Evolutionary conservation across 2,797 vertebrate species (phyloP), one percentile per base, ranked within the genome.

Genomic region (Pachyuromys duprasi): DNA sequence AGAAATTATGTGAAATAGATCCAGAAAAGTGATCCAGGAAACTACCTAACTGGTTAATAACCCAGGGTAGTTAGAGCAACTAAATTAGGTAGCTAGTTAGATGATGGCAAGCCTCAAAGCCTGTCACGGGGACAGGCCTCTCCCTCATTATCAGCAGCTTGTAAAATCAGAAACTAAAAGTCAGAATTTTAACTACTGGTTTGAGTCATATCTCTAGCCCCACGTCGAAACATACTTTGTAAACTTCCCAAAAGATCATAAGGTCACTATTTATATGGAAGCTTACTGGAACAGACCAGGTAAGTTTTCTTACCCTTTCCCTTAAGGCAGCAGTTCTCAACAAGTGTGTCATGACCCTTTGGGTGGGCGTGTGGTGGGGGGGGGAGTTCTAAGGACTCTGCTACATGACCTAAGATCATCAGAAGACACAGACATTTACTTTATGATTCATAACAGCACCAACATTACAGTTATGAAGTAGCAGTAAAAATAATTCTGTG

Each of bases 1-100:
- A 90, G 65, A 90, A 94, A 91, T 76, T 72, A 69, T 13, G 17
- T n/a, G 33, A 87, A 90, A 74, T 86, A 39, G 49, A 49, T 49
- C 49, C n/a, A 86, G 33, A 24, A 95, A 91, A 1, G 20, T 2
- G 9, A 60, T 13, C 42, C 31, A 86, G 4, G 55, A 12, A 60
- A 91, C 90, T 70, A 2, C 0, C n/a, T 74, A 39, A 33, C 11
- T 36, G 24, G 45, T 33, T 63, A 62, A 39, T 53, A 74, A 57
- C 45, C 31, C 75, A 62, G 22, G 17, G 57, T 74, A 72, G 67
- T 89, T 69, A 53, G 24, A 72, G 33, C 89, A 96, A 69, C 11
- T 45, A 42, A 1, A 62, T n/a, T 75, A 75, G 53, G 69, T 33
- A 88, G 36, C 26, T 88, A 74, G 18, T 42, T 31, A 74, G 53